phyloP scores from a whole-genome alignment of 2,797 vertebrate genomes.

The Poecilia gillii region DNA sequence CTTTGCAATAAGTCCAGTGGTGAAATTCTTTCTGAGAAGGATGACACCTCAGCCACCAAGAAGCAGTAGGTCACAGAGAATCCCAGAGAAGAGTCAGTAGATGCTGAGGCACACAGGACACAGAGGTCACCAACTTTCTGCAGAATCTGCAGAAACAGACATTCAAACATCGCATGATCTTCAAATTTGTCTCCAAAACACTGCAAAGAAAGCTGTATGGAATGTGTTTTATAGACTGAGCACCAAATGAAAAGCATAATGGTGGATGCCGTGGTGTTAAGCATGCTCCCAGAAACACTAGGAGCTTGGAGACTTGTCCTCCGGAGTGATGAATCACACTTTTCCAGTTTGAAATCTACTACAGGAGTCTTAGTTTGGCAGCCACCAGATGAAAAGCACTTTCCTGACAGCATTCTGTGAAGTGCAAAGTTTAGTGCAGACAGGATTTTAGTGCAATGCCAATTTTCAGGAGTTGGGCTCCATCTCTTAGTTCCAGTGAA shows the following conservation, averaged over 20 bases:
- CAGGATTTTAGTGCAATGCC: background rate
- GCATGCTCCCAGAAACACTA: background rate
- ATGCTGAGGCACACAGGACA: background rate
- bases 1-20: background rate
- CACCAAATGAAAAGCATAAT: background rate
- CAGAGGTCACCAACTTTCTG: background rate
- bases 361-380: background rate
- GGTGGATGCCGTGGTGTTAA: background rate
- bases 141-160: background rate
- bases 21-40: background rate
- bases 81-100: background rate
- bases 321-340: background rate
- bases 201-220: background rate
- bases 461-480: background rate
- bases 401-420: background rate
- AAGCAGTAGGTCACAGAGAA: background rate
- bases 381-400: background rate
- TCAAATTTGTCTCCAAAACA: background rate
- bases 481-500: slow-evolving; percentile 2
- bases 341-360: background rate
- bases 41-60: background rate
- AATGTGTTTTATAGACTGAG: background rate
- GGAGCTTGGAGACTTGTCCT: background rate
- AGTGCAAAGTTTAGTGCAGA: background rate
- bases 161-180: background rate